Evolutionary conservation across 2,888 invertebrate genomes (phyloP).

Genomic region (Nomada ruficornis): DNA sequence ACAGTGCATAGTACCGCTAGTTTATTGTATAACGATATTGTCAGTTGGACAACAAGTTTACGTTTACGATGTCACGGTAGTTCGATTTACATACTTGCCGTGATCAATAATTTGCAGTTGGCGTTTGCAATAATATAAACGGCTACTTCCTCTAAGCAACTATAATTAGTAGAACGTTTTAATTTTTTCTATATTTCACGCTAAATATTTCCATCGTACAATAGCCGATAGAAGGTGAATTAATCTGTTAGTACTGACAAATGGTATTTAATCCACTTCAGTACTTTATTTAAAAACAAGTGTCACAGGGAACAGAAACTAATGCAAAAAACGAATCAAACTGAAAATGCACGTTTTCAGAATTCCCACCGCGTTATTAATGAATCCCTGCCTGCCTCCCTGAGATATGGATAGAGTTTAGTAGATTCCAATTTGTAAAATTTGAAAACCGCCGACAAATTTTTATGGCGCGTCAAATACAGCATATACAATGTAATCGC

Average conservation of each 20-base stretch:
- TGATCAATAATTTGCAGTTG: neutral
- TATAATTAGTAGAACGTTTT: no score
- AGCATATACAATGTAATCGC: slow-evolving; percentile 39
- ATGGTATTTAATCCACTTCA: no score
- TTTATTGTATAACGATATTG: no score
- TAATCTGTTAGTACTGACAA: no score
- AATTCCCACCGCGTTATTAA: slow-evolving; percentile 33
- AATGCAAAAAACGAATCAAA: neutral
- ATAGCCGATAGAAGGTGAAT: no score
- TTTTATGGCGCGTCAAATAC: slow-evolving; percentile 29
- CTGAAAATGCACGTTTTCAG: neutral
- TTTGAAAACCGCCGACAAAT: slow-evolving; percentile 46
- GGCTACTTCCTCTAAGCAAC: no score
- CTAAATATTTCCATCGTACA: no score
- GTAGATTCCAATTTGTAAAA: slow-evolving; percentile 52
- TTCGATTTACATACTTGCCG: neutral
- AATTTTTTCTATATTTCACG: no score
- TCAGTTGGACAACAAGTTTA: neutral
- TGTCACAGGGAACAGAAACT: no score
- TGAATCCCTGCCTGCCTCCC: slow-evolving; percentile 1
- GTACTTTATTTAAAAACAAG: no score
- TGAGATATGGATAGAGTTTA: slow-evolving; percentile 44
- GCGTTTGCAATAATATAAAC: slow-evolving; percentile 11
- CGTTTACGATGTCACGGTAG: neutral
- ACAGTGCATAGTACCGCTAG: neutral